Conservation (phyloP, 2,797 vertebrate genomes). For the Microchirus variegatus region DNA sequence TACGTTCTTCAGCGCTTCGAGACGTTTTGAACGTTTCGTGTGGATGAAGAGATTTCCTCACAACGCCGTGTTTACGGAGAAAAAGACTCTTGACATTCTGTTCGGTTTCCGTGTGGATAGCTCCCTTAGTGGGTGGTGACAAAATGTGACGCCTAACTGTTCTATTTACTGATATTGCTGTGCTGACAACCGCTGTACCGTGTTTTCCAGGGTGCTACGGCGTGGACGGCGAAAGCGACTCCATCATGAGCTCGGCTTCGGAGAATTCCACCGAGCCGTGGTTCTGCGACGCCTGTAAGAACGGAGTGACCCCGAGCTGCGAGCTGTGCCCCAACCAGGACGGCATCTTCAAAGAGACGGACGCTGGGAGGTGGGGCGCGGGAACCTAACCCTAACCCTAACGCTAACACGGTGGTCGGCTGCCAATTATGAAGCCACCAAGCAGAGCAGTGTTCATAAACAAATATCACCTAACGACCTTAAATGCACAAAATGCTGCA, state of each 20-base stretch:
- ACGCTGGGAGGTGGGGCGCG: slow-evolving; percentile 91
- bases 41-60: no score
- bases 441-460: slow-evolving; percentile 44
- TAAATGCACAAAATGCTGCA: slow-evolving; percentile 36
- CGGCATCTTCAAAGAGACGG: slow-evolving; percentile 99
- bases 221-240: slow-evolving; percentile 98
- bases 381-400: background rate
- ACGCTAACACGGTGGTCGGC: slow-evolving; percentile 15
- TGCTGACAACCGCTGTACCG: no score
- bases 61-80: no score
- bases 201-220: slow-evolving; percentile 92
- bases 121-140: background rate
- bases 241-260: slow-evolving; percentile 98
- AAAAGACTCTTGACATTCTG: no score
- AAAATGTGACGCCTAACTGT: background rate
- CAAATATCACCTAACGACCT: slow-evolving; percentile 56
- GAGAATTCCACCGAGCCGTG: slow-evolving; percentile 99
- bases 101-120: background rate
- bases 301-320: slow-evolving; percentile 94
- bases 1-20: no score
- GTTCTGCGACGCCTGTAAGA: slow-evolving; percentile 99
- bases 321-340: slow-evolving; percentile 98
- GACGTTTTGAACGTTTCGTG: no score
- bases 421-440: slow-evolving; percentile 33
- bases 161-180: slow-evolving; percentile 1